phyloP scores from a whole-genome alignment of 2,797 vertebrate species.

The Cyclopterus lumpus region DNA sequence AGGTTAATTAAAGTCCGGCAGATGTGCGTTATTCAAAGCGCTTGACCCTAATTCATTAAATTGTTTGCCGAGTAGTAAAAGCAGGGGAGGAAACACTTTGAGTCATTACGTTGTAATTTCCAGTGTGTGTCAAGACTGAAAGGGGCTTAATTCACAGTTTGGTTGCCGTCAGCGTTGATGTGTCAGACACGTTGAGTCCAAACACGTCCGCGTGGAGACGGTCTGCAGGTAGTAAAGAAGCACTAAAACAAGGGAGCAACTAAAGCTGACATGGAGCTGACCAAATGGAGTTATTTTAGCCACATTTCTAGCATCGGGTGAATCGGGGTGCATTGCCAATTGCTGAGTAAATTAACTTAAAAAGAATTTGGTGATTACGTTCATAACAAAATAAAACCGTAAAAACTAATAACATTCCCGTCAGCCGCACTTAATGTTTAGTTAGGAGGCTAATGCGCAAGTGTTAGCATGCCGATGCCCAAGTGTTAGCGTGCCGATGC shows the following conservation, averaged over 20 bases:
- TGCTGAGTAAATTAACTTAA: neutral
- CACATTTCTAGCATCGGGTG: neutral
- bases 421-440: neutral
- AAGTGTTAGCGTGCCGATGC: no score
- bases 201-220: slow-evolving; percentile 14
- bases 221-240: neutral
- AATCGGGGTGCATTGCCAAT: neutral
- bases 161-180: slow-evolving; percentile 12
- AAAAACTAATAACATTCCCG: neutral
- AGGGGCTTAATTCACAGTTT: slow-evolving; percentile 69
- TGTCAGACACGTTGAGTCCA: slow-evolving; percentile 14
- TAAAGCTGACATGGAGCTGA: no score
- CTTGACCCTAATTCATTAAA: slow-evolving; percentile 74
- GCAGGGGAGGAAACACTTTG: slow-evolving; percentile 73
- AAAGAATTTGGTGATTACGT: neutral
- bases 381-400: neutral
- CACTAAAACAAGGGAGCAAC: neutral
- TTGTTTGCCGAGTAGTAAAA: slow-evolving; percentile 79
- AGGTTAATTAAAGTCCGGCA: slow-evolving; percentile 80
- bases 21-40: slow-evolving; percentile 83
- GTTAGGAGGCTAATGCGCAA: neutral
- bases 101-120: slow-evolving; percentile 77
- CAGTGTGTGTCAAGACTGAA: slow-evolving; percentile 69
- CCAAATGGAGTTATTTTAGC: no score
- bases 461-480: no score